These are phyloP conservation scores for Ailurus styani DNA, from an alignment of 2,113 vertebrate genomes.

Conservation along the genomic window DNA sequence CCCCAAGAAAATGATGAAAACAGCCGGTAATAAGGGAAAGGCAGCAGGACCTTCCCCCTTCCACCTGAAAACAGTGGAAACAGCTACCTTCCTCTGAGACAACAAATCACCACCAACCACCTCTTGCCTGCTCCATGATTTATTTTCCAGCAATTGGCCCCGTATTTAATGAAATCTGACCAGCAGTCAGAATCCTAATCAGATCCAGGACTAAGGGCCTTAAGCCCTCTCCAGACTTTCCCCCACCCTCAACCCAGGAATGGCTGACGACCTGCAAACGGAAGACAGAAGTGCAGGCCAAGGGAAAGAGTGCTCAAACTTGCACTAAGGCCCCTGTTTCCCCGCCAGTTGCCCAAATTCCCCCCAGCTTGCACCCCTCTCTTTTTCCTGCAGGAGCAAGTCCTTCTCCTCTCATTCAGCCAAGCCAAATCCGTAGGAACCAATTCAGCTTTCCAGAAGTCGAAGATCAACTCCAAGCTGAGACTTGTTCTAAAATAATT, in stretches of 20 bases:
- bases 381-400: neutral
- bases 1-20: neutral
- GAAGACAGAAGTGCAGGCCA: neutral
- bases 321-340: neutral
- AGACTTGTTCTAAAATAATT: constrained; percentile 45
- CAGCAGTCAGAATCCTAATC: neutral
- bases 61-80: neutral
- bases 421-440: neutral
- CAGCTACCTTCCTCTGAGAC: neutral
- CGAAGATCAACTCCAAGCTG: neutral
- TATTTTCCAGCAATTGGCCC: neutral
- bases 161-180: neutral
- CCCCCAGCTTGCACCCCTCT: neutral
- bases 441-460: constrained; percentile 22
- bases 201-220: neutral
- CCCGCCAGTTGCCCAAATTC: neutral
- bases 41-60: neutral
- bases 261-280: neutral
- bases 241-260: neutral
- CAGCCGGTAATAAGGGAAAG: neutral
- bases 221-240: neutral
- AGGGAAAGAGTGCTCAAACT: neutral
- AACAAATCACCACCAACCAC: neutral
- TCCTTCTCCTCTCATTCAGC: neutral
- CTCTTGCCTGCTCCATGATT: neutral